These are phyloP conservation scores for Phymanthus crucifer DNA, from an alignment of 92 coral and sea anemone genomes.

Conservation along the genomic window DNA sequence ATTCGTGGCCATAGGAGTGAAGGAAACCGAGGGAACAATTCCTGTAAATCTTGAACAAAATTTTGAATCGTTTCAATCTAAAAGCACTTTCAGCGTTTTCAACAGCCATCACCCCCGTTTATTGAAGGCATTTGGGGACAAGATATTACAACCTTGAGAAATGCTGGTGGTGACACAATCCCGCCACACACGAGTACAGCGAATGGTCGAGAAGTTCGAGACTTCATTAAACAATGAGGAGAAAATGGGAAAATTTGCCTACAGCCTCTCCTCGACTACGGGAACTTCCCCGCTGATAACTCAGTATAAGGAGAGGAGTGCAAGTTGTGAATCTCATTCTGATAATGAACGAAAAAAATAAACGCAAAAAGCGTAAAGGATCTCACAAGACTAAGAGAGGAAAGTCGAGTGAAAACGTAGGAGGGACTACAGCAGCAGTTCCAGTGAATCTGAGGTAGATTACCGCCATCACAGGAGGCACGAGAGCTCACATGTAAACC, in stretches of 20 bases:
- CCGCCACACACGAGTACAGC: not conserved
- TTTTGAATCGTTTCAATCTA: too few relatives aligned
- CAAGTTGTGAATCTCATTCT: not conserved
- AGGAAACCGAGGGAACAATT: too few relatives aligned
- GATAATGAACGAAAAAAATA: not conserved
- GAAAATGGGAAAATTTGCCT: not conserved
- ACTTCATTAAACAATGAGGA: not conserved
- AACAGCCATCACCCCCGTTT: conserved; percentile 48
- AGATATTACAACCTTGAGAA: conserved; percentile 48
- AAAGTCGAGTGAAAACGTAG: not conserved
- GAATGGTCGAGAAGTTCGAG: not conserved
- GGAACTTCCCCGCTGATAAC: not conserved
- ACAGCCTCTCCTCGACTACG: not conserved
- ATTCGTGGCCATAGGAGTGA: too few relatives aligned
- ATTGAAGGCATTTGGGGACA: conserved; percentile 40
- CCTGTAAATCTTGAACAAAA: too few relatives aligned
- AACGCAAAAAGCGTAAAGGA: not conserved
- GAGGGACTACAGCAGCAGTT: not conserved
- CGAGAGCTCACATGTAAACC: not conserved
- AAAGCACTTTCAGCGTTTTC: conserved; percentile 57
- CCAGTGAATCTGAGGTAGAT: not conserved
- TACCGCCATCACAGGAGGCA: not conserved
- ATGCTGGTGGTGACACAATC: conserved; percentile 43
- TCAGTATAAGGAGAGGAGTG: not conserved
- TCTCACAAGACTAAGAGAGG: not conserved